Percentiles rank a stretch among this genome's conserved stretches.
Conservation (phyloP, 2,797 vertebrate species). For the Chaetophractus vellerosus region DNA sequence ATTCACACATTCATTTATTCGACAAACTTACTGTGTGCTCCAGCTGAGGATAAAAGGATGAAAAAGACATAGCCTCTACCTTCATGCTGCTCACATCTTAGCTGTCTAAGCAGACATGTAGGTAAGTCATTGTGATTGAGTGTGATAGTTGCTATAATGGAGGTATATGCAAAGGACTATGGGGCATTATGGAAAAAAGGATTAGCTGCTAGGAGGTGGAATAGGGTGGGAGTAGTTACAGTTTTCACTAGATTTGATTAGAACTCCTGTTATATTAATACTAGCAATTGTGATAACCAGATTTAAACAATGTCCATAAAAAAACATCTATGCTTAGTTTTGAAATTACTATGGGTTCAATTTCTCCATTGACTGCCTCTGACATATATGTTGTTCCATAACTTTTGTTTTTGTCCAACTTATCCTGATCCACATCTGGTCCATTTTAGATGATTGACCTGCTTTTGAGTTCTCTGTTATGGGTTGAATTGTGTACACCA, state of each 20-base stretch:
- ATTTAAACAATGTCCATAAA: neutral
- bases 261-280: conserved; percentile 46
- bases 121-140: neutral
- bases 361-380: neutral
- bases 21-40: conserved; percentile 5
- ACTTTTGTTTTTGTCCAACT: conserved; percentile 25
- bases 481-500: too few relatives aligned
- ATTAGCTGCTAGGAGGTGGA: neutral
- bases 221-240: neutral
- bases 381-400: neutral
- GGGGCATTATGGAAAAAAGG: neutral
- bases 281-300: neutral
- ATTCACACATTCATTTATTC: conserved; percentile 28
- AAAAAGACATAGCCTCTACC: neutral
- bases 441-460: conserved; percentile 28
- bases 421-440: neutral
- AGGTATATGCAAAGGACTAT: neutral
- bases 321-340: neutral
- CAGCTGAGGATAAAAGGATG: neutral
- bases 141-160: neutral
- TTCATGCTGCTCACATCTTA: neutral
- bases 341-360: conserved; percentile 4
- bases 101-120: conserved; percentile 6
- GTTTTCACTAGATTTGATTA: conserved; percentile 35
- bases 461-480: neutral